Evolutionary conservation across 2,113 vertebrate genomes (phyloP).

Genomic region (Rousettus leschenaultii): DNA sequence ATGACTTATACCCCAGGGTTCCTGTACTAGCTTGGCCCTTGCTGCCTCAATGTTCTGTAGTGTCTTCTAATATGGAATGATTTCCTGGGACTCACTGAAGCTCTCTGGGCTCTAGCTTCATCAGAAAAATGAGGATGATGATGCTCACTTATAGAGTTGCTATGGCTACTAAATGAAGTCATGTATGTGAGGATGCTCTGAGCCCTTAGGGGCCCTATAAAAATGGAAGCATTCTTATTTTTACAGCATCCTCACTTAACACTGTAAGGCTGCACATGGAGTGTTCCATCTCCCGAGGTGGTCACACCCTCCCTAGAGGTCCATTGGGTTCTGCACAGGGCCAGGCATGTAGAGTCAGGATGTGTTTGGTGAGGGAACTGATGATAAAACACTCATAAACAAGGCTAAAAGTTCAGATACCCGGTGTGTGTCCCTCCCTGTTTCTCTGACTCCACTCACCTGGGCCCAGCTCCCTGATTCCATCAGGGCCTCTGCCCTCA

Average conservation of each 20-base stretch:
- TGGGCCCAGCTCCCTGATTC: neutral
- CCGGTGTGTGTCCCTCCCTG: fast-evolving
- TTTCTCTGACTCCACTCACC: neutral
- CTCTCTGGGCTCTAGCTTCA: neutral
- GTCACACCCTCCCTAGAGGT: neutral
- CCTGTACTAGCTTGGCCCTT: too few relatives aligned
- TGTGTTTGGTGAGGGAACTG: neutral
- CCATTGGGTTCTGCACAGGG: neutral
- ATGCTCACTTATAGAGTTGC: neutral
- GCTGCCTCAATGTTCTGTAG: neutral
- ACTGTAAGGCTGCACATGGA: fast-evolving
- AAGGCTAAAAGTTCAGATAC: neutral
- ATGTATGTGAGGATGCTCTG: neutral
- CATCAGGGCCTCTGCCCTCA: neutral
- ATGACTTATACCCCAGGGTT: neutral
- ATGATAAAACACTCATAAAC: neutral
- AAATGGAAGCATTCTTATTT: neutral
- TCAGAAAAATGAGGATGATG: neutral
- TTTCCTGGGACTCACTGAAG: neutral
- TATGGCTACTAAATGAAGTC: neutral
- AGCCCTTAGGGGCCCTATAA: too few relatives aligned
- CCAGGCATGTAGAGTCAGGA: neutral
- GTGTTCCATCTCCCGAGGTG: neutral
- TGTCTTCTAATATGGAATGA: neutral
- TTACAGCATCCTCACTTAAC: neutral